Evolutionary conservation across 2,113 vertebrate genomes (phyloP).

Genomic region (Martes martes): DNA sequence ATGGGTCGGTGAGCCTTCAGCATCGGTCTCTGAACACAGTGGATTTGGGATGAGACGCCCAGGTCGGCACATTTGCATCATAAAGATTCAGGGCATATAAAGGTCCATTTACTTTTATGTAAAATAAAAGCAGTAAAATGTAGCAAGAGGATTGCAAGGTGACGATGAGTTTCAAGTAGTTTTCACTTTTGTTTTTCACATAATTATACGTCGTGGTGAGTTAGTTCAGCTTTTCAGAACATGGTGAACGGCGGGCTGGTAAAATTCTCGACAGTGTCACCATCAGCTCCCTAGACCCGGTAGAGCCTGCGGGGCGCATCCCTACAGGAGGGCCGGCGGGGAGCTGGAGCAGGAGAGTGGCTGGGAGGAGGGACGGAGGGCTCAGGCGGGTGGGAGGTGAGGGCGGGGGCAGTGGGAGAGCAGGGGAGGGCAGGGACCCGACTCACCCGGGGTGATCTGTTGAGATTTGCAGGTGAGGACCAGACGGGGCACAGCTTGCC

Average conservation of each 20-base stretch:
- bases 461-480: no score
- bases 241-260: not conserved
- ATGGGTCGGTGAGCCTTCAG: not conserved
- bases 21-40: not conserved
- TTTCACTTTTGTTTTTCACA: not conserved
- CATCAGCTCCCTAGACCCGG: not conserved
- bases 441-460: no score
- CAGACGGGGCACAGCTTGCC: no score
- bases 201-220: not conserved
- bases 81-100: no score
- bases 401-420: not conserved
- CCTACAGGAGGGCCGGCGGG: accelerated
- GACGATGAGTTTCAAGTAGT: not conserved
- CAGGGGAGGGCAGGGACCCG: no score
- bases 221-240: not conserved
- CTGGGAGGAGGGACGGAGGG: not conserved
- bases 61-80: no score
- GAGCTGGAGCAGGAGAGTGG: not conserved
- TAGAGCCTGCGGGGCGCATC: not conserved
- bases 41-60: not conserved
- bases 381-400: no score
- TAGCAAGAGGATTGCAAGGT: not conserved
- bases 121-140: no score
- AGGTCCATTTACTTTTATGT: not conserved
- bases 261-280: not conserved